Conservation (phyloP, 2,797 vertebrate genomes). For the Erpetoichthys calabaricus region DNA sequence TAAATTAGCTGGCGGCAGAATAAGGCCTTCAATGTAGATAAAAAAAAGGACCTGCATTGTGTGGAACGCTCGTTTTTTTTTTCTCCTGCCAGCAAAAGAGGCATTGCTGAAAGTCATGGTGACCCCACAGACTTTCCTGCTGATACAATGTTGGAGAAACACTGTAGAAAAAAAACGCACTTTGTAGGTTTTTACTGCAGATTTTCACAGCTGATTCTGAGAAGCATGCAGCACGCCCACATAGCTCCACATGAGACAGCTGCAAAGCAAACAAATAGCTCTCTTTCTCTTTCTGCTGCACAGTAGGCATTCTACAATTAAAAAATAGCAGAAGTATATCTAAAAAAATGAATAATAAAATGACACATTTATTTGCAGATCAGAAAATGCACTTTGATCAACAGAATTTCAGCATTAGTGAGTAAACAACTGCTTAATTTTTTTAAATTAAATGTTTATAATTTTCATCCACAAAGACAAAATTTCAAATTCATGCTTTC, state of each 20-base stretch:
- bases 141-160: background rate
- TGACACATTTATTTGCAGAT: background rate
- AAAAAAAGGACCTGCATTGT: constrained; percentile 3
- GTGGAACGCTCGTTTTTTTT: constrained; percentile 5
- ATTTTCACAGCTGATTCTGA: constrained; percentile 12
- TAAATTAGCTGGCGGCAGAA: background rate
- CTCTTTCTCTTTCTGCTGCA: constrained; percentile 13
- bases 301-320: constrained; percentile 12
- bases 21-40: constrained; percentile 5
- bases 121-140: background rate
- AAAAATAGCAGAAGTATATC: background rate
- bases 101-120: constrained; percentile 3
- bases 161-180: background rate
- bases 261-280: constrained; percentile 16
- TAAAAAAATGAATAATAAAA: background rate
- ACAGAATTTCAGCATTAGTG: too few species aligned
- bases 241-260: constrained; percentile 20
- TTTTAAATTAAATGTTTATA: too few species aligned
- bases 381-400: too few species aligned
- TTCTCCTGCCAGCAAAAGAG: background rate
- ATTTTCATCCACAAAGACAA: too few species aligned
- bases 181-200: constrained; percentile 11
- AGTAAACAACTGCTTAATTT: too few species aligned
- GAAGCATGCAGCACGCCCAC: constrained; percentile 3
- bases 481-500: too few species aligned